These are phyloP conservation scores for Hirtodrosophila confusa DNA, from an alignment of 2,888 invertebrate genomes.

Conservation along the genomic window DNA sequence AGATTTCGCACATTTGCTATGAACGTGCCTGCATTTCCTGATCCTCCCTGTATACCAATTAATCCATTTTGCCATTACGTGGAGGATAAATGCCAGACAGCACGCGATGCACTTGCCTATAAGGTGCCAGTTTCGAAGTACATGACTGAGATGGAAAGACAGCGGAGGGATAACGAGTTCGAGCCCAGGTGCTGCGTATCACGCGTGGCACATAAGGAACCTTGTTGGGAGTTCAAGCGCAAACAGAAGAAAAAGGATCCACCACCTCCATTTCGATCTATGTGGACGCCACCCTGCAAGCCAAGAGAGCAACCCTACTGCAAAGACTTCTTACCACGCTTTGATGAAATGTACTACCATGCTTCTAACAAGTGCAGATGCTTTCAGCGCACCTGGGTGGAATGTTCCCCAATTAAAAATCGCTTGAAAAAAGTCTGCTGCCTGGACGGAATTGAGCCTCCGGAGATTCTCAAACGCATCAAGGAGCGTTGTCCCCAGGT, in stretches of 20 bases:
- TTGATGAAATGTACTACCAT: constrained; percentile 55
- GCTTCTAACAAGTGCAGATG: constrained; percentile 42
- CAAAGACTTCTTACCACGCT: constrained; percentile 45
- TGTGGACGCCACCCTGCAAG: constrained; percentile 47
- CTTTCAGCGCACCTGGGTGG: constrained; percentile 74
- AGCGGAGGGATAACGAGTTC: not conserved
- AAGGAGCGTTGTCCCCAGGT: constrained; percentile 12
- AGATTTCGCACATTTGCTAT: not conserved
- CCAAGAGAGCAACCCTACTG: constrained; percentile 30
- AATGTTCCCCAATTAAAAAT: constrained; percentile 52
- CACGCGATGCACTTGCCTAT: constrained; percentile 6
- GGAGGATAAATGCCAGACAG: constrained; percentile 6
- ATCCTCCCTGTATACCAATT: constrained; percentile 1
- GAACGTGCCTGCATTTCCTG: constrained; percentile 2
- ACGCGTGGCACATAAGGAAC: constrained; percentile 6
- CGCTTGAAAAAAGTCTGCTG: constrained; percentile 58
- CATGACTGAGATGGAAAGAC: constrained; percentile 10
- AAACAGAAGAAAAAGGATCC: not conserved
- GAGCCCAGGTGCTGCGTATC: constrained; percentile 41
- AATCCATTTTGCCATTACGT: constrained; percentile 33
- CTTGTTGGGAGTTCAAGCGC: constrained; percentile 10
- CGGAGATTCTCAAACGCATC: constrained; percentile 48
- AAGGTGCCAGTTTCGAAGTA: constrained; percentile 38
- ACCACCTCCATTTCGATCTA: constrained; percentile 46
- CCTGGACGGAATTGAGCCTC: constrained; percentile 41